phyloP scores from a whole-genome alignment of 2,113 vertebrate genomes.

The Tamias sibiricus region DNA sequence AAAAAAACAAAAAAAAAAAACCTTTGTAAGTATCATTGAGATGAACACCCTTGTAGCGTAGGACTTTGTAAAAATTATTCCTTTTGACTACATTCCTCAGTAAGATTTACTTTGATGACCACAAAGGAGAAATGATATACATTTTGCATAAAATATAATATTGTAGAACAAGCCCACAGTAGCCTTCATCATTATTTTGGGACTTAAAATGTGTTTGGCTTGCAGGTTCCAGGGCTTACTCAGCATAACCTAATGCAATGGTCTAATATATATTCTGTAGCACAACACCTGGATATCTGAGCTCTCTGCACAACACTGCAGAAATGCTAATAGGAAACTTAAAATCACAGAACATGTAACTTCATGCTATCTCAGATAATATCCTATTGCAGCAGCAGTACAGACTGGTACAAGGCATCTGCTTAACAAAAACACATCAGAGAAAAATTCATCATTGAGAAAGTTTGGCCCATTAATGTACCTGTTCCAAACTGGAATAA shows the following conservation, averaged over 20 bases:
- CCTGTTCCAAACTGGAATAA: neutral
- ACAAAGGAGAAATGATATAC: neutral
- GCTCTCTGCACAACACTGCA: constrained; percentile 3
- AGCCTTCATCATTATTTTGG: constrained; percentile 4
- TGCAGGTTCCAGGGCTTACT: constrained; percentile 55
- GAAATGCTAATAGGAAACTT: constrained; percentile 49
- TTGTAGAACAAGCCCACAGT: neutral
- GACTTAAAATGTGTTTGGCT: constrained; percentile 60
- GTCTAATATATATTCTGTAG: constrained; percentile 48
- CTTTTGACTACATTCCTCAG: neutral
- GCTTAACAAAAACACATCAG: constrained; percentile 16
- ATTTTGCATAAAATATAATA: neutral
- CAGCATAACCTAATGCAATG: constrained; percentile 40
- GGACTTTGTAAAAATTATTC: constrained; percentile 25
- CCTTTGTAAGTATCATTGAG: constrained; percentile 26
- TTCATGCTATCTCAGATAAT: constrained; percentile 30
- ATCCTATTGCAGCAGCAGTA: neutral
- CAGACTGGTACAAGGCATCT: neutral
- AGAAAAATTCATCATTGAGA: neutral
- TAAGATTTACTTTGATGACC: constrained; percentile 4
- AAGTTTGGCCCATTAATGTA: neutral
- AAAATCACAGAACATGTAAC: constrained; percentile 38
- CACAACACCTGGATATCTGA: constrained; percentile 55
- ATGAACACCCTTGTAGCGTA: constrained; percentile 46
- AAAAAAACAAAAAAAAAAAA: constrained; percentile 18